Evolutionary conservation across 2,888 invertebrate genomes (phyloP), one percentile per base, ranked within the genome.

Genomic region (Bibio marci): DNA sequence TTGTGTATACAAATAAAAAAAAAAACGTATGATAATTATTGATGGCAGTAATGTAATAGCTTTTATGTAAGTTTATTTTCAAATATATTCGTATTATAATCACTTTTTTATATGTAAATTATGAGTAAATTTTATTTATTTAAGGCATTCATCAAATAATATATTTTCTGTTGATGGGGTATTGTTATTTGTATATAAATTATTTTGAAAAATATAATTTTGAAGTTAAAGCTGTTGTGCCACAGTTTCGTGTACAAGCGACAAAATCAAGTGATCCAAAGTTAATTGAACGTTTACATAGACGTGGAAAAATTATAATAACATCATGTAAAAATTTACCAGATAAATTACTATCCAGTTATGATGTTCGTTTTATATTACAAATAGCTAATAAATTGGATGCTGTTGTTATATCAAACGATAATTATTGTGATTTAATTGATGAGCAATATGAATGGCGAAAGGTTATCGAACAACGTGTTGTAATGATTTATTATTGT

Each of bases 1-100:
- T n/a, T n/a, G n/a, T n/a, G n/a, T n/a, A n/a, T n/a, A n/a, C n/a
- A n/a, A n/a, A n/a, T 11, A 35, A 12, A 14, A 12, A 28, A 69
- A 69, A 3, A 64, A 79, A 31, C 58, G 85, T 32, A 75, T 80
- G 56, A 65, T 87, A 42, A 67, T 86, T 13, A 74, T 87, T 39
- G 87, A 87, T 58, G 87, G 83, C 14, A 78, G 78, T 54, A 87
- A 87, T 63, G 76, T n/a, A n/a, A n/a, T 86, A n/a, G 86, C 85
- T 2, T 74, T 76, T 67, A 66, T 70, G 86, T 87, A 65, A 69
- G 77, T 62, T 19, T 35, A n/a, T n/a, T n/a, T n/a, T n/a, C n/a
- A n/a, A n/a, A n/a, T n/a, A n/a, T n/a, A n/a, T n/a, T n/a, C n/a
- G n/a, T n/a, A n/a, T n/a, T n/a, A n/a, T n/a, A n/a, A n/a, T n/a